Base-by-base conservation (phyloP, 2,888 invertebrate species). In the Temnothorax ravouxi region DNA sequence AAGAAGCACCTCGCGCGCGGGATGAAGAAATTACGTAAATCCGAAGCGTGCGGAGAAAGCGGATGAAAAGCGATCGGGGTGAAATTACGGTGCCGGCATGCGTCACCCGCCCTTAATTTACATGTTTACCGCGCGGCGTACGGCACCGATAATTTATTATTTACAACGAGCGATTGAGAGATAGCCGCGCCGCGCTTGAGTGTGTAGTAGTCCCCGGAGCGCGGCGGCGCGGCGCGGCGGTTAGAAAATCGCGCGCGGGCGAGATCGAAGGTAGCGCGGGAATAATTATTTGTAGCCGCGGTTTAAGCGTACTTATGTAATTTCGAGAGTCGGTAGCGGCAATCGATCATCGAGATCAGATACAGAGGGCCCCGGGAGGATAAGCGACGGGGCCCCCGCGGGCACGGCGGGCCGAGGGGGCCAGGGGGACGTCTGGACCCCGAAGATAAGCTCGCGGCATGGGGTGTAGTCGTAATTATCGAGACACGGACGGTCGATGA, bases 401-500 rank as follows among this genome's bases (percentile, higher is more conserved):
- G 41, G 76, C 71, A 80, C 77, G 41, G 86, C 81, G 87, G 79
- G 77, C 83, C 81, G 91, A 74, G 79, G 90, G 69, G 0, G 15
- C 13, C 4, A 13, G 13, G 69, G 21, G 21, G 59, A 79, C 86
- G 75, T 87, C 85, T 76, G 87, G 89, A 90, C 88, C 86, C 90
- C 84, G 88, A 87, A 91, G 92, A 91, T 91, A 91, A 89, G 90
- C 88, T 88, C 93, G 85, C 93, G 84, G 89, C 91, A 91, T 91
- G 93, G 89, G 93, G 92, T 88, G 92, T 88, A 88, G 81, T 90
- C 87, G 91, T 93, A 93, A 93, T 93, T 93, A 93, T 90, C 92
- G 90, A 90, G 91, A 89, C 89, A 92, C 85, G 88, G 82, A 88
- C 89, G 92, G 91, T 91, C 91, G 89, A 92, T 84, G 92, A 92